phyloP scores from a whole-genome alignment of 2,888 invertebrate species.

The Stenodema calcarata region DNA sequence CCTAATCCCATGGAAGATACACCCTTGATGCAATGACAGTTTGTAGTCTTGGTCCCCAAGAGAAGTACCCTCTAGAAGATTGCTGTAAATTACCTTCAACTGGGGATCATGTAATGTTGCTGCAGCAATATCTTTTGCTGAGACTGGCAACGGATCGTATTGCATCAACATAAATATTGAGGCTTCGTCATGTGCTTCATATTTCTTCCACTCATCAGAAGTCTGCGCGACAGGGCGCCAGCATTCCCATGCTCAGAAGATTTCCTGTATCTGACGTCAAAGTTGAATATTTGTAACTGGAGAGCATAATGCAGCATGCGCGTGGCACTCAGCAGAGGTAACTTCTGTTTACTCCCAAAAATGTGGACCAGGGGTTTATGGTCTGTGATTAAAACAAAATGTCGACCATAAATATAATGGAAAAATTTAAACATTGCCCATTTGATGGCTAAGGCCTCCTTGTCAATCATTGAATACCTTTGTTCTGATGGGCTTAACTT shows the following conservation, averaged over 20 bases:
- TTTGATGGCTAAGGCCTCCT: background rate
- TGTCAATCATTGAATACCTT: background rate
- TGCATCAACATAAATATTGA: background rate
- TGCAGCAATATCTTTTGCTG: background rate
- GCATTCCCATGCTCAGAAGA: slow-evolving; percentile 24
- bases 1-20: background rate
- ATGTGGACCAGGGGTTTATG: slow-evolving; percentile 45
- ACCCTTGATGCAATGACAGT: background rate
- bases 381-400: slow-evolving; percentile 15
- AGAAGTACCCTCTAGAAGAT: background rate
- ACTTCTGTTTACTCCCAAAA: background rate
- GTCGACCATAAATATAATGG: background rate
- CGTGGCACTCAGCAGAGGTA: slow-evolving; percentile 18
- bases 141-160: background rate
- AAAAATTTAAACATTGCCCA: background rate
- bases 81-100: background rate
- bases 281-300: slow-evolving; percentile 19
- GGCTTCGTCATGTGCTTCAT: background rate
- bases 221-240: background rate
- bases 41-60: background rate
- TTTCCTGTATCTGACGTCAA: slow-evolving; percentile 18
- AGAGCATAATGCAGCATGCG: slow-evolving; percentile 28
- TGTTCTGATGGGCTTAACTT: background rate
- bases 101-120: background rate
- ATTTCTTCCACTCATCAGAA: background rate